phyloP scores from a whole-genome alignment of 37 sponge, comb jelly and placozoan species.

The Mnemiopsis leidyi region DNA sequence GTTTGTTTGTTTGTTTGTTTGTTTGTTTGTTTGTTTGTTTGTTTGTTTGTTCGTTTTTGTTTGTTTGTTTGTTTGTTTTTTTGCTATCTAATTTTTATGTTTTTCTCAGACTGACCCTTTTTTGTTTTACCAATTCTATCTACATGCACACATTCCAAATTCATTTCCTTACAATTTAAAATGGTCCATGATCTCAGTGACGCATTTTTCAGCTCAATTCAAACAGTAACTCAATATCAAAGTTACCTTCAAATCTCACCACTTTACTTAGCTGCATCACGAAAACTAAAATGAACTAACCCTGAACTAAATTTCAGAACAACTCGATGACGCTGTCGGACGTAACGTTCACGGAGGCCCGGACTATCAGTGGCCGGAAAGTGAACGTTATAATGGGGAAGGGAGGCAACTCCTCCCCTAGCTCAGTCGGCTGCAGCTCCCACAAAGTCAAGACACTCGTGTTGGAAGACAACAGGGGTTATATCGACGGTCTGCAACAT shows the following conservation, averaged over 20 bases:
- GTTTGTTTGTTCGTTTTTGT: too few relatives aligned
- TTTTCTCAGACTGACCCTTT: too few relatives aligned
- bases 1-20: too few relatives aligned
- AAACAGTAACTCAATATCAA: background rate
- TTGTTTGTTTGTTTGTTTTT: too few relatives aligned
- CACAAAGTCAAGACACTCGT: background rate
- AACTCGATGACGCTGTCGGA: conserved; percentile 35
- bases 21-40: too few relatives aligned
- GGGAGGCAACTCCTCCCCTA: background rate
- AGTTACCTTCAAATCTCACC: background rate
- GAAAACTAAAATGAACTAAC: background rate
- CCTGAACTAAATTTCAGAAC: conserved; percentile 12
- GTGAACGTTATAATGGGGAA: conserved; percentile 37
- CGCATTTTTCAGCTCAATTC: too few relatives aligned
- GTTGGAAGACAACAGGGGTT: background rate
- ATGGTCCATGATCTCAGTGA: too few relatives aligned
- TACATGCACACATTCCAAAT: too few relatives aligned
- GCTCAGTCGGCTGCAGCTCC: background rate
- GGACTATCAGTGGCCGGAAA: conserved; percentile 17
- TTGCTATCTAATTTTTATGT: too few relatives aligned
- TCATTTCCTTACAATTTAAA: too few relatives aligned
- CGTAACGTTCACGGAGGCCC: conserved; percentile 60
- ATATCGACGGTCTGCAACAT: background rate
- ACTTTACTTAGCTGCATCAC: background rate
- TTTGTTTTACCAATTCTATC: too few relatives aligned